Conservation (phyloP, 1,140 invertebrate species). For the Bathynomus jamesi region DNA sequence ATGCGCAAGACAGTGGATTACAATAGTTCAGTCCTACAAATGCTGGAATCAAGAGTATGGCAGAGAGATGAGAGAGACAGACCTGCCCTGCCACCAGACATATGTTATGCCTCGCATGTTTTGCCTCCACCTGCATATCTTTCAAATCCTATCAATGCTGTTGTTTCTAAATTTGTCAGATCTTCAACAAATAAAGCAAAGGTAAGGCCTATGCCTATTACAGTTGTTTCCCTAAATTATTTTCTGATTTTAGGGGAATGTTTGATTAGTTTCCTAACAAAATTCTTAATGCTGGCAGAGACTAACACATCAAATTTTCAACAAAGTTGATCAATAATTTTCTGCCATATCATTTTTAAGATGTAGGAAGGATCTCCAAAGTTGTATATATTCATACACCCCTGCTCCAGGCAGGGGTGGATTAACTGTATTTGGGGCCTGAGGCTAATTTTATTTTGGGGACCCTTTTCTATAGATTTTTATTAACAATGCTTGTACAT, state of each 20-base stretch:
- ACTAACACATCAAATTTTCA: no score
- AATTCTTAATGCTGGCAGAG: no score
- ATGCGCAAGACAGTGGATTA: constrained; percentile 98
- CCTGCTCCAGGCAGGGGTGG: neutral
- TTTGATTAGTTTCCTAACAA: no score
- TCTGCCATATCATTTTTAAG: neutral
- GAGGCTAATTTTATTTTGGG: no score
- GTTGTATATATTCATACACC: neutral
- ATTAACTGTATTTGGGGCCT: no score
- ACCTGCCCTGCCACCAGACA: constrained; percentile 79
- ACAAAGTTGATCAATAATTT: no score
- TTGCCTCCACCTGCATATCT: constrained; percentile 79
- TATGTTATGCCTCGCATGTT: constrained; percentile 66
- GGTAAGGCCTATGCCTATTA: constrained; percentile 5
- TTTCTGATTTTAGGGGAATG: no score
- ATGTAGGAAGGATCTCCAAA: neutral
- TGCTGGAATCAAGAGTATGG: constrained; percentile 86
- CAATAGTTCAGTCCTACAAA: constrained; percentile 89
- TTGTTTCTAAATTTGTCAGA: constrained; percentile 93
- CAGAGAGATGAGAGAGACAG: constrained; percentile 82
- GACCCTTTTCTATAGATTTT: no score
- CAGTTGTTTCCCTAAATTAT: no score
- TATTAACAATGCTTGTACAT: no score
- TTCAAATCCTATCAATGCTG: constrained; percentile 93
- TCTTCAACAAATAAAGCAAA: constrained; percentile 90